Evolutionary conservation across 2,888 invertebrate species (phyloP).

Genomic region (Nudaria mundana): DNA sequence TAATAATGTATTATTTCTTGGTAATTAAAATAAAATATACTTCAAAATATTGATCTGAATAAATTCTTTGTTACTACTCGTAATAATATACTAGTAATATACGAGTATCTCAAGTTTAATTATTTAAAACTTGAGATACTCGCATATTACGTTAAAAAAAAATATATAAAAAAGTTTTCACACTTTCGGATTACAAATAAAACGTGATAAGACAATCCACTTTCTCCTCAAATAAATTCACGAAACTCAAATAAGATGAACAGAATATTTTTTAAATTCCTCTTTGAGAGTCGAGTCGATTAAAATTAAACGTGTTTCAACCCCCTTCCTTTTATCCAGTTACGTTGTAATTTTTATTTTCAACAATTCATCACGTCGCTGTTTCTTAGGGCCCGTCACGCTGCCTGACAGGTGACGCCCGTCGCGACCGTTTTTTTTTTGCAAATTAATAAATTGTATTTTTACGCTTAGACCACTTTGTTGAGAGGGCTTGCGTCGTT

Average conservation of each 20-base stretch:
- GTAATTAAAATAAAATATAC: no score
- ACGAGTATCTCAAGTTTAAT: no score
- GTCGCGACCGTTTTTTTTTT: slow-evolving; percentile 47
- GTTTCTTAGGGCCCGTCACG: slow-evolving; percentile 47
- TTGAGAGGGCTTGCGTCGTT: slow-evolving; percentile 21
- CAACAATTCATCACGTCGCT: slow-evolving; percentile 65
- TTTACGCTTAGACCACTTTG: slow-evolving; percentile 45
- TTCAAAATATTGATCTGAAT: no score
- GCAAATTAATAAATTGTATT: slow-evolving; percentile 63
- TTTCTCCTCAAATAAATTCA: slow-evolving; percentile 13
- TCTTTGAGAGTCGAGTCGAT: slow-evolving; percentile 47
- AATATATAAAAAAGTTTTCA: neutral
- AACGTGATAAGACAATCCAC: slow-evolving; percentile 4
- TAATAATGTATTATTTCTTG: no score
- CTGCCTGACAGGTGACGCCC: slow-evolving; percentile 59
- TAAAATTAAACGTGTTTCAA: slow-evolving; percentile 55
- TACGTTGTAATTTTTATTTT: slow-evolving; percentile 69
- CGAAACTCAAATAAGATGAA: slow-evolving; percentile 18
- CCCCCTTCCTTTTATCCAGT: slow-evolving; percentile 47
- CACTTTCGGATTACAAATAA: neutral
- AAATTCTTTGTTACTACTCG: no score
- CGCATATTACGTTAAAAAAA: neutral
- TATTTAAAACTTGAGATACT: no score
- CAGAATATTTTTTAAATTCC: slow-evolving; percentile 34
- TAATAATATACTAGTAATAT: no score